Percentiles rank a stretch among this genome's conserved stretches.
Evolutionary conservation across 2,113 vertebrate genomes (phyloP).

Genomic region (Telmatochromis brachygnathus): DNA sequence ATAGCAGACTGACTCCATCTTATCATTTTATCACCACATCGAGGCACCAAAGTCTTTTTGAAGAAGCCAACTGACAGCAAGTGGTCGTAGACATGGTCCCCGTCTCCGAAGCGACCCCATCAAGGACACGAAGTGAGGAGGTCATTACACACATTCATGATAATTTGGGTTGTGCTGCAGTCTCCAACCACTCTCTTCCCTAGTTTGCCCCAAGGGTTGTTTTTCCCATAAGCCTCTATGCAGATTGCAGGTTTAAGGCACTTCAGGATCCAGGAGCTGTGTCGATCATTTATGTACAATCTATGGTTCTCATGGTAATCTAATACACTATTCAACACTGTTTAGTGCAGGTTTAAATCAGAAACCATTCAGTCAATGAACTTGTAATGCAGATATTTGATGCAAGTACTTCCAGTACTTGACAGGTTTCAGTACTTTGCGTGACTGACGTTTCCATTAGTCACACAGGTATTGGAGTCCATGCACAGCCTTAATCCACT

Average conservation of each 20-base stretch:
- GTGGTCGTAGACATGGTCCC: neutral
- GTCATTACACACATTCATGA: neutral
- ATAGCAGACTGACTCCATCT: neutral
- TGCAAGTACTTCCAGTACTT: neutral
- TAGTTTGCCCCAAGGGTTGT: neutral
- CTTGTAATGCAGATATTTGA: neutral
- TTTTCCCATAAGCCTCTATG: neutral
- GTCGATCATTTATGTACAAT: neutral
- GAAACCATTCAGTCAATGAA: neutral
- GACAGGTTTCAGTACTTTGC: neutral
- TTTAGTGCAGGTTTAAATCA: neutral
- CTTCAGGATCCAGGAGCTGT: neutral
- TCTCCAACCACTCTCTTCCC: neutral
- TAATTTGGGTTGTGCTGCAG: neutral
- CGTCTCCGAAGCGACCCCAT: neutral
- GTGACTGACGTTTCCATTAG: neutral
- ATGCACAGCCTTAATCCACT: neutral
- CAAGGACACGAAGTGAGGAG: neutral
- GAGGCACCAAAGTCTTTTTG: neutral
- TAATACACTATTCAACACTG: neutral
- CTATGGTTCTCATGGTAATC: neutral
- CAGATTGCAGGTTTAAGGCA: neutral
- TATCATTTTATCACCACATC: neutral
- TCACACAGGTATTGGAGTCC: neutral
- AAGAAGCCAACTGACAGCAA: neutral